These are phyloP conservation scores for Heliconius himera DNA, from an alignment of 1,140 invertebrate species.

Conservation along the genomic window DNA sequence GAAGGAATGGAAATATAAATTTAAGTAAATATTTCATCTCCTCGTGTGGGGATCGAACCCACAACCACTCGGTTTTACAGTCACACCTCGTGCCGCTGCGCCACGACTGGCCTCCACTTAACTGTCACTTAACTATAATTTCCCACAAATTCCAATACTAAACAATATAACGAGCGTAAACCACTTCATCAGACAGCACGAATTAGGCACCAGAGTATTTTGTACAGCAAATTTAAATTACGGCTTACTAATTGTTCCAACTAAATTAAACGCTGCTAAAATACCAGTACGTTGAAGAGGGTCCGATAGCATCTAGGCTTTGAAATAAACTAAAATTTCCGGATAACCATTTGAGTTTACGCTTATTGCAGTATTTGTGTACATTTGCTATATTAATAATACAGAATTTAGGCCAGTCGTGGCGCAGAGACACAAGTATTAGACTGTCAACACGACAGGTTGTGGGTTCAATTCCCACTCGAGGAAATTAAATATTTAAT, in stretches of 20 bases:
- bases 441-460: no score
- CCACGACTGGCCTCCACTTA: neutral
- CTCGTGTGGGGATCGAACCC: no score
- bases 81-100: no score
- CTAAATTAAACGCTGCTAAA: conserved; percentile 34
- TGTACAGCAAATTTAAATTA: conserved; percentile 41
- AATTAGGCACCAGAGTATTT: conserved; percentile 32
- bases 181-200: conserved; percentile 33
- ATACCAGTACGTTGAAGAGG: conserved; percentile 29
- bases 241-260: conserved; percentile 35
- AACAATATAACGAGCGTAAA: conserved; percentile 33
- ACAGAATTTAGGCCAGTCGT: no score
- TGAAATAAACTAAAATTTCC: conserved; percentile 13
- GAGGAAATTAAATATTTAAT: no score
- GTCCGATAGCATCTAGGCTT: conserved; percentile 24
- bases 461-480: no score
- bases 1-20: no score
- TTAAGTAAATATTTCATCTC: no score
- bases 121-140: neutral
- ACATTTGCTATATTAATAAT: neutral
- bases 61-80: no score
- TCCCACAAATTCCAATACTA: conserved; percentile 25
- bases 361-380: neutral
- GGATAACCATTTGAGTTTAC: neutral
- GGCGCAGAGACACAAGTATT: no score